A percentile compares a stretch with the other conserved stretches of the same genome.
Evolutionary conservation across 1,140 invertebrate species (phyloP).

Genomic region (Lepidurus packardi): DNA sequence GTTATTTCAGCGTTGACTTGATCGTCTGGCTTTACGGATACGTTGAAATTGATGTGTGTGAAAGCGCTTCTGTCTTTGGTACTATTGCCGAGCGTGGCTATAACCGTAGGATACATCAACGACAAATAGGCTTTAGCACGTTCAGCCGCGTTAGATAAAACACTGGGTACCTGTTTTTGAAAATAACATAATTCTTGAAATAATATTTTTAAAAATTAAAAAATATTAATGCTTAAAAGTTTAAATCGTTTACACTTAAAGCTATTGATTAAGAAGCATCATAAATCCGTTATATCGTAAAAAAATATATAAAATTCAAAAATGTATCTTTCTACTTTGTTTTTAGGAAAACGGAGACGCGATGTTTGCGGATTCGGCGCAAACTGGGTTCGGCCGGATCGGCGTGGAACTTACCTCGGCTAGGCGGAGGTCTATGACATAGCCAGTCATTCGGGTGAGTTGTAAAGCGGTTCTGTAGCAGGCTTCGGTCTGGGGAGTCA

Average conservation of each 20-base stretch:
- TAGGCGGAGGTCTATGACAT: constrained; percentile 34
- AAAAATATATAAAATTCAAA: too few relatives aligned
- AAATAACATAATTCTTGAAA: too few relatives aligned
- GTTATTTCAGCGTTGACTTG: background rate
- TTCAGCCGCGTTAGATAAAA: background rate
- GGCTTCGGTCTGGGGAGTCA: constrained; percentile 37
- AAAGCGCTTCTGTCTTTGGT: background rate
- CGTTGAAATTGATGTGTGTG: background rate
- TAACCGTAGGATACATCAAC: background rate
- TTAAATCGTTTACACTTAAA: too few relatives aligned
- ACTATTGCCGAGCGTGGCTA: background rate
- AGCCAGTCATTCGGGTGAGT: constrained; percentile 35
- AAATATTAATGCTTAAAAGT: background rate
- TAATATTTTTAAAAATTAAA: too few relatives aligned
- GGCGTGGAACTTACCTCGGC: constrained; percentile 31
- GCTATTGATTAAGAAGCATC: too few relatives aligned
- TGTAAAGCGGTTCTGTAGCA: constrained; percentile 35
- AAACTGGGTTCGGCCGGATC: background rate
- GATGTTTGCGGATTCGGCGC: too few relatives aligned
- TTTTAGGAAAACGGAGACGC: too few relatives aligned
- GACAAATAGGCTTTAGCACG: background rate
- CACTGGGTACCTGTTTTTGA: background rate
- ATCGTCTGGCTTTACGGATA: background rate
- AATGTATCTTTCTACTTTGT: too few relatives aligned
- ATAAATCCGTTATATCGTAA: too few relatives aligned